Base-by-base conservation (phyloP, 1,140 invertebrate species). In the Neotoxoptera formosana region DNA sequence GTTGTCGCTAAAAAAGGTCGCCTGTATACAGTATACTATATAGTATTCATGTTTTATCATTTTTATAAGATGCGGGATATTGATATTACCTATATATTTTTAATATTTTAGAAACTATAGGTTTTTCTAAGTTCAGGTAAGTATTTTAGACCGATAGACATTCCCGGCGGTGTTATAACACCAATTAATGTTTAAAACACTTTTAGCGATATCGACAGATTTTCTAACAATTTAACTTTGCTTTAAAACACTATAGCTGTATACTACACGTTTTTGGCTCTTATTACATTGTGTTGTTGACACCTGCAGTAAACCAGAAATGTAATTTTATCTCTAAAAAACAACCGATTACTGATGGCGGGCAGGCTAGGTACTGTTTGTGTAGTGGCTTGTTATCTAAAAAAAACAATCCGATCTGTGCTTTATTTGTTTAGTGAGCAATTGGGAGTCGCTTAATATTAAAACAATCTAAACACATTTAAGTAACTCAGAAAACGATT, bases 401-500 rank as follows among this genome's bases (percentile, higher is more conserved):
- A 81, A 83, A 91, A 83, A 92, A 92, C 91, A 92, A 92, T 92
- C 76, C 91, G 91, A 92, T 92, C 91, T 92, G 21, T 51, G 41
- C 60, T 34, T 48, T 92, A 81, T 92, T 81, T 92, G 34, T 92
- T 34, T 23, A 83, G n/a, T 51, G 90, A 76, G 45, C 36, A 76
- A 76, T 67, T n/a, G 41, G 90, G n/a, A 81, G 41, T 34, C 56
- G 45, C 41, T 60, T 67, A 91, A 67, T 60, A 67, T 76, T 45
- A 67, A 89, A 89, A 53, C 48, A 53, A 89, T 89, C 47, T 53
- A 53, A 53, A 84, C 36, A 41, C 23, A 41, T 83, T 83, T 36
- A 83, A 83, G 34, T 41, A 36, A 83, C 21, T 36, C 21, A 41
- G 34, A 83, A 83, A 83, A 83, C 21, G 81, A 83, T 36, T 83